Evolutionary conservation across 92 coral and sea anemone genomes (phyloP).

Genomic region (Bergia sp.): DNA sequence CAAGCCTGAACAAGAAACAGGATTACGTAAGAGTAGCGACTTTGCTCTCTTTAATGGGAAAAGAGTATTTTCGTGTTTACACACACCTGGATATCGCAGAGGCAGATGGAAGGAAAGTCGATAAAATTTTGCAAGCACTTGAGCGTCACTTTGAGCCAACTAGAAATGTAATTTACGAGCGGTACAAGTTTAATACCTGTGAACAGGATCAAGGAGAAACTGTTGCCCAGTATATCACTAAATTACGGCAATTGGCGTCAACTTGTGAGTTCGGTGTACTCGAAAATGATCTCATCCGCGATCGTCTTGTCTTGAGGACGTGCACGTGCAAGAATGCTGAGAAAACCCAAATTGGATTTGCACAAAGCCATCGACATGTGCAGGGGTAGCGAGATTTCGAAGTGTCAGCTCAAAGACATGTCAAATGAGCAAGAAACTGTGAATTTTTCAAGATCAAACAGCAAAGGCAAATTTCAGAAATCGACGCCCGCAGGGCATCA

Average conservation of each 20-base stretch:
- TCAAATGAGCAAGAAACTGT: slow-evolving; percentile 18
- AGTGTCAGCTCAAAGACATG: slow-evolving; percentile 9
- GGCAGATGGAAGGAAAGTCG: slow-evolving; percentile 22
- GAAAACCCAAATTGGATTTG: slow-evolving; percentile 25
- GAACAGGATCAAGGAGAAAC: slow-evolving; percentile 27
- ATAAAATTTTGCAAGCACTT: background rate
- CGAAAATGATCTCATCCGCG: slow-evolving; percentile 40
- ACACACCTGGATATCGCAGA: slow-evolving; percentile 38
- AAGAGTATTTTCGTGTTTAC: slow-evolving; percentile 39
- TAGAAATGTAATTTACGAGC: background rate
- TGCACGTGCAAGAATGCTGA: slow-evolving; percentile 27
- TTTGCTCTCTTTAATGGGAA: no score
- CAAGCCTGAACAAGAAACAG: background rate
- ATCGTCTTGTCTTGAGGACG: slow-evolving; percentile 46
- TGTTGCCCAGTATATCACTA: slow-evolving; percentile 13
- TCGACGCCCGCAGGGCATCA: slow-evolving; percentile 2
- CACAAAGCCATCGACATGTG: slow-evolving; percentile 33
- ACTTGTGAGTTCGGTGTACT: slow-evolving; percentile 49
- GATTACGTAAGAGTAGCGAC: no score
- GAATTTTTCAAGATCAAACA: background rate
- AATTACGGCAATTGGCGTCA: slow-evolving; percentile 30
- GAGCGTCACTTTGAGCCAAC: slow-evolving; percentile 11
- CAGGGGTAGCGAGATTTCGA: slow-evolving; percentile 1
- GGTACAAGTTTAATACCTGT: slow-evolving; percentile 27
- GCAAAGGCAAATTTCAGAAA: slow-evolving; percentile 21